Percentiles rank a stretch among this genome's conserved stretches.
phyloP scores from a whole-genome alignment of 2,113 vertebrate species.

The Ardeotis arabs region DNA sequence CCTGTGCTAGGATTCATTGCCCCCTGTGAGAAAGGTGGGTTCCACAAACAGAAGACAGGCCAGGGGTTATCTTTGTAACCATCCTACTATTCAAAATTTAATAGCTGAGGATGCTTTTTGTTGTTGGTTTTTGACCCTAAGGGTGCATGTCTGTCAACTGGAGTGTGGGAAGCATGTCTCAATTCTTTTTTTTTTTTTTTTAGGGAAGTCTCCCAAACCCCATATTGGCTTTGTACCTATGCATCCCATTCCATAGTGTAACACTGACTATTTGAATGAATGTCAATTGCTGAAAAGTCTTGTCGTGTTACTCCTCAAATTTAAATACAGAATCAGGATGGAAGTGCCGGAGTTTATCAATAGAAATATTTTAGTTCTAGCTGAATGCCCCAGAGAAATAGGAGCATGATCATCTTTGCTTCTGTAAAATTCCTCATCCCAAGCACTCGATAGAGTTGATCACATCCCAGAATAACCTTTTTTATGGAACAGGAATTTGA shows the following conservation, averaged over 20 bases:
- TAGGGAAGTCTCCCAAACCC: fast-evolving
- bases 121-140: background rate
- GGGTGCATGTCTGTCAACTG: fast-evolving
- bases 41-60: too few relatives aligned
- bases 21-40: too few relatives aligned
- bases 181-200: background rate
- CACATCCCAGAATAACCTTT: background rate
- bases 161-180: background rate
- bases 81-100: background rate
- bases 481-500: background rate
- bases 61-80: background rate
- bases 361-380: background rate
- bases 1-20: too few relatives aligned
- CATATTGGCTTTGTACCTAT: background rate
- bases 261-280: background rate
- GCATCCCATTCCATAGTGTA: background rate
- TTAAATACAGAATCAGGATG: background rate
- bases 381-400: background rate
- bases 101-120: fast-evolving
- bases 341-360: background rate
- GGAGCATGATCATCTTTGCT: background rate
- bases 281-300: background rate
- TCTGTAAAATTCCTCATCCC: background rate
- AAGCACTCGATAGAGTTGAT: background rate
- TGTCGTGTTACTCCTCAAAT: background rate